These are phyloP conservation scores for Sebastes iracundus DNA, from an alignment of 2,797 vertebrate species.

Conservation along the genomic window DNA sequence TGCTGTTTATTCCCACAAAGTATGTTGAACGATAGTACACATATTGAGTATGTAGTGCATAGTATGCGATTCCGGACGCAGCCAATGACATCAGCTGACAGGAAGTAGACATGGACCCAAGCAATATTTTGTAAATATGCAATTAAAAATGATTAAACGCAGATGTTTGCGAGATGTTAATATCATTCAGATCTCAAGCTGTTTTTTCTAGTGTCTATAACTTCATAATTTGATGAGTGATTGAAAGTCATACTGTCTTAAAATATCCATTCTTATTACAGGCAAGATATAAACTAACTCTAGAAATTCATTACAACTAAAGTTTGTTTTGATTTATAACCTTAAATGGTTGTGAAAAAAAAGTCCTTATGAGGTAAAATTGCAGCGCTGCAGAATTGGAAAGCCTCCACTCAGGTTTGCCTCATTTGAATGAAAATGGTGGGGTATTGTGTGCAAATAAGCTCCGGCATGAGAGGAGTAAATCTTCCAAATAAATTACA, in stretches of 20 bases:
- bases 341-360: neutral
- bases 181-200: neutral
- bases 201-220: neutral
- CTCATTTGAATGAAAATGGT: conserved; percentile 22
- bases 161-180: neutral
- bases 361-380: neutral
- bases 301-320: neutral
- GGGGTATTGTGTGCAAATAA: neutral
- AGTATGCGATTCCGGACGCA: too few species aligned
- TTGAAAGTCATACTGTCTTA: neutral
- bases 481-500: conserved; percentile 16
- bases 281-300: neutral
- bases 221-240: neutral
- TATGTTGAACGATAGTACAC: too few species aligned
- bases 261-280: neutral
- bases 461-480: neutral
- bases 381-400: neutral
- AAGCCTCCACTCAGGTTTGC: neutral
- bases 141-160: neutral
- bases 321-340: neutral
- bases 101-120: neutral
- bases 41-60: too few species aligned
- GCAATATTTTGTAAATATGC: neutral
- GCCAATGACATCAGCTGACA: neutral
- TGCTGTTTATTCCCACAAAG: too few species aligned